Percentiles rank a stretch among this genome's conserved stretches.
These are phyloP conservation scores for Neopipo cinnamomea DNA, from an alignment of 2,113 vertebrate genomes.

Conservation along the genomic window DNA sequence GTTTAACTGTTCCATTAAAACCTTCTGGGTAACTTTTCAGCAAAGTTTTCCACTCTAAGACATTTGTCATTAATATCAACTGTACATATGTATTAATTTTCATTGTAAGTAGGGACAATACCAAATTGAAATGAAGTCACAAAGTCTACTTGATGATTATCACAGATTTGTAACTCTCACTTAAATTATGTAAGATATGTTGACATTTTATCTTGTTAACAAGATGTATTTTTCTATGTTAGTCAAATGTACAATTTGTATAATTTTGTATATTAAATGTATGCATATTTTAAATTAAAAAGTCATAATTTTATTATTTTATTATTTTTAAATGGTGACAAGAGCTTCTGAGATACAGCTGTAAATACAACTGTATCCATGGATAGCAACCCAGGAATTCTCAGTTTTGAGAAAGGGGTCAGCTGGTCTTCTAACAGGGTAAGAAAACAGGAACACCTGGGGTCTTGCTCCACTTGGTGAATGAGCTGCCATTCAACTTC, in stretches of 20 bases:
- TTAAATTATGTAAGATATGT: conserved; percentile 63
- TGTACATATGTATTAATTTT: conserved; percentile 54
- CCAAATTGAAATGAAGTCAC: not conserved
- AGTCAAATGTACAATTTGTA: conserved; percentile 76
- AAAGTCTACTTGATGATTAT: conserved; percentile 42
- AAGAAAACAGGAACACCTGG: not conserved
- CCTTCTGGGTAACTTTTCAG: not conserved
- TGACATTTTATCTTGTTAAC: conserved; percentile 72
- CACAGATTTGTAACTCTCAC: conserved; percentile 54
- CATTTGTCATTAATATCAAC: not conserved
- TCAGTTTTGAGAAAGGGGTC: not conserved
- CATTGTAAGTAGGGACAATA: conserved; percentile 17
- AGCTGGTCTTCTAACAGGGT: not conserved
- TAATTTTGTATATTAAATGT: conserved; percentile 79
- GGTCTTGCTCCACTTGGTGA: not conserved
- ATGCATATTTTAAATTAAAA: conserved; percentile 75
- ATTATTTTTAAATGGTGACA: not conserved
- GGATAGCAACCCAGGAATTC: not conserved
- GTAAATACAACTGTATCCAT: not conserved
- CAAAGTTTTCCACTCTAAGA: not conserved
- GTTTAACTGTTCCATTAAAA: not conserved
- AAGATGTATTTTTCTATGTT: conserved; percentile 82
- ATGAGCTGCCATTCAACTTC: not conserved
- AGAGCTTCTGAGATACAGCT: not conserved
- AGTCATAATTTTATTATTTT: conserved; percentile 9